These are phyloP conservation scores for Nemopilema nomurai DNA, from an alignment of 30 jellyfish, hydroid and myxozoan species.

Conservation along the genomic window DNA sequence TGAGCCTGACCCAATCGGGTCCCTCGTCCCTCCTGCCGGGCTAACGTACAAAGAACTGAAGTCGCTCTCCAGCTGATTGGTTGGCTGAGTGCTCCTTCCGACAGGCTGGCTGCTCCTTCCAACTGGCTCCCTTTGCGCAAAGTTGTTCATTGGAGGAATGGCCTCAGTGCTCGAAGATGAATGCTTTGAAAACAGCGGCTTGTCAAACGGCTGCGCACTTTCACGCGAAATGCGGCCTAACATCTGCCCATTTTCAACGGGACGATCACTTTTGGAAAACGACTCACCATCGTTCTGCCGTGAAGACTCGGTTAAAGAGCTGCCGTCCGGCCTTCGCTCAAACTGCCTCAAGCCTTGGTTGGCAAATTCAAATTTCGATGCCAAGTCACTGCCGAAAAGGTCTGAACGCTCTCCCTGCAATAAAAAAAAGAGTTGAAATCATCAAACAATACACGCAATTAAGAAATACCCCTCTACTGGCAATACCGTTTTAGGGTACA, in stretches of 20 bases:
- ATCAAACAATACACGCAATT: neutral
- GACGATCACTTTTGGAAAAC: neutral
- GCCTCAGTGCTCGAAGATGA: neutral
- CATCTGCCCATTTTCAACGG: neutral
- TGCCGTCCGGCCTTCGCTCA: neutral
- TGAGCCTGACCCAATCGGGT: conserved; percentile 14
- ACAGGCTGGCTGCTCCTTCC: conserved; percentile 5
- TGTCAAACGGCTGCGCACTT: neutral
- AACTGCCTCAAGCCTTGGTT: conserved; percentile 6
- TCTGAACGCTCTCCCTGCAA: conserved; percentile 42
- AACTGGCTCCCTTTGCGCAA: neutral
- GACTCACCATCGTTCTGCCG: neutral
- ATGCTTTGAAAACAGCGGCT: conserved; percentile 3
- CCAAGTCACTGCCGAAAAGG: conserved; percentile 4
- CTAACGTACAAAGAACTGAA: conserved; percentile 5
- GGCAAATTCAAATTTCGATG: conserved; percentile 19
- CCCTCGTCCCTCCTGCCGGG: neutral
- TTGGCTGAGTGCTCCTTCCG: conserved; percentile 12
- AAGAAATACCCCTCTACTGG: too few species aligned
- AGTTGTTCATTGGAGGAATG: neutral
- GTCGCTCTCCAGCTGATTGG: conserved; percentile 11
- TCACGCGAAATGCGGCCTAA: neutral
- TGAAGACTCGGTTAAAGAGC: neutral
- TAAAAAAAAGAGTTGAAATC: neutral
- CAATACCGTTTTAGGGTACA: too few species aligned